These are phyloP conservation scores for Artibeus jamaicensis DNA, from an alignment of 2,797 vertebrate genomes.

Conservation along the genomic window DNA sequence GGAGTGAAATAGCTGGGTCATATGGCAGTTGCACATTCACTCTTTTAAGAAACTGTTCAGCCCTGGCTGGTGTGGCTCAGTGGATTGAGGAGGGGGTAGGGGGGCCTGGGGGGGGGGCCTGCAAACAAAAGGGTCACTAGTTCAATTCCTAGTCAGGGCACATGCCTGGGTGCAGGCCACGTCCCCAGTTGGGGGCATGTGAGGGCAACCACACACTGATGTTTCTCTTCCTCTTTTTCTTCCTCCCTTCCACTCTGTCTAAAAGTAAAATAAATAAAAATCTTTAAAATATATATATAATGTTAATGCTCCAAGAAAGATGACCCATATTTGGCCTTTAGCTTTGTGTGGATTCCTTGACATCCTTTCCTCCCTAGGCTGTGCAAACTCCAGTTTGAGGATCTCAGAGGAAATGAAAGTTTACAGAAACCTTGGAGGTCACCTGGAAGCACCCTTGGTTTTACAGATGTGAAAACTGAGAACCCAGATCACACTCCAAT, in stretches of 20 bases:
- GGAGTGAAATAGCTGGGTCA: background rate
- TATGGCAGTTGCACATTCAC: background rate
- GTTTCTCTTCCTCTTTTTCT: no score
- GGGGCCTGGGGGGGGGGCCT: no score
- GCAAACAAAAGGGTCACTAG: no score
- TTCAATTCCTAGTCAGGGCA: no score
- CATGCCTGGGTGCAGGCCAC: no score
- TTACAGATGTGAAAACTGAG: constrained; percentile 53
- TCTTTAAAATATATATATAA: background rate
- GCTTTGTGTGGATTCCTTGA: background rate
- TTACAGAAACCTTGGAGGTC: background rate
- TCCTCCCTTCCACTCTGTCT: background rate
- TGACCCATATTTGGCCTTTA: background rate
- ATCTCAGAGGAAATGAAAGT: background rate
- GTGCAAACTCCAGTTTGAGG: background rate
- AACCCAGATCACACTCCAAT: background rate
- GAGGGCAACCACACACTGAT: no score
- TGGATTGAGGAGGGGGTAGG: no score
- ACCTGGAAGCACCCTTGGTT: background rate
- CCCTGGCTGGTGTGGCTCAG: no score
- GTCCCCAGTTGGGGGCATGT: no score
- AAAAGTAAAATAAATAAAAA: background rate
- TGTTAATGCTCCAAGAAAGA: background rate
- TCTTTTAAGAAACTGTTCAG: background rate
- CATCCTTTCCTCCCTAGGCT: background rate